A percentile compares a stretch with the other conserved stretches of the same genome.
phyloP scores from a whole-genome alignment of 1,140 invertebrate genomes.

The Calliopsis andreniformis region DNA sequence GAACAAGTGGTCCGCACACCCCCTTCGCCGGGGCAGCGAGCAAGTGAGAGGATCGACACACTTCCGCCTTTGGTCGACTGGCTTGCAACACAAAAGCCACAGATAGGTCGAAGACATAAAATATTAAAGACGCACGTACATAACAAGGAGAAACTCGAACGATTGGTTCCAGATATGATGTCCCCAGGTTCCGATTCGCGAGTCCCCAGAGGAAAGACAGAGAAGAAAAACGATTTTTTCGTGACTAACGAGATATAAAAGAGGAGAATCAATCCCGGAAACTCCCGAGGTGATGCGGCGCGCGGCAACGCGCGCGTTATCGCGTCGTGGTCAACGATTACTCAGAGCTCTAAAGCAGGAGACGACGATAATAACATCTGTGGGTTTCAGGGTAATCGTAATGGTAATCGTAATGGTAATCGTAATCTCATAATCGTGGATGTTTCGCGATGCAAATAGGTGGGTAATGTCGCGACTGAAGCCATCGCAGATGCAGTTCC shows the following conservation, averaged over 20 bases:
- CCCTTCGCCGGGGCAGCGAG: neutral
- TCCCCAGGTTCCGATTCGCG: neutral
- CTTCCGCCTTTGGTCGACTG: slow-evolving; percentile 51
- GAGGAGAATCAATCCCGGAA: too few relatives aligned
- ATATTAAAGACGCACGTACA: slow-evolving; percentile 32
- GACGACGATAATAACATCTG: too few relatives aligned
- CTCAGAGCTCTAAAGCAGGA: too few relatives aligned
- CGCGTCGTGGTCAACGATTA: too few relatives aligned
- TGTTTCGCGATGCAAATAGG: neutral
- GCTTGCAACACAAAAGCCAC: slow-evolving; percentile 40
- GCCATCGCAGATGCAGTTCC: neutral
- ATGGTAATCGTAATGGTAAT: too few relatives aligned
- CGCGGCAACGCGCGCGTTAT: too few relatives aligned
- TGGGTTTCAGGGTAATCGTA: too few relatives aligned
- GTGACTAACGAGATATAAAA: too few relatives aligned
- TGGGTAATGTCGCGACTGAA: neutral
- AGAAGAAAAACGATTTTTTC: too few relatives aligned
- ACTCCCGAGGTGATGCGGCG: too few relatives aligned
- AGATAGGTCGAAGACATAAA: slow-evolving; percentile 14
- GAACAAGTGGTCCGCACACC: neutral
- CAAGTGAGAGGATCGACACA: slow-evolving; percentile 45
- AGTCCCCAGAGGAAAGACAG: neutral
- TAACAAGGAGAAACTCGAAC: slow-evolving; percentile 36
- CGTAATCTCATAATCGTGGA: neutral
- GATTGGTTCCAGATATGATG: neutral